Percentiles rank a stretch among this genome's conserved stretches.
Evolutionary conservation across 2,888 invertebrate species (phyloP).

Genomic region (Eilema caniola): DNA sequence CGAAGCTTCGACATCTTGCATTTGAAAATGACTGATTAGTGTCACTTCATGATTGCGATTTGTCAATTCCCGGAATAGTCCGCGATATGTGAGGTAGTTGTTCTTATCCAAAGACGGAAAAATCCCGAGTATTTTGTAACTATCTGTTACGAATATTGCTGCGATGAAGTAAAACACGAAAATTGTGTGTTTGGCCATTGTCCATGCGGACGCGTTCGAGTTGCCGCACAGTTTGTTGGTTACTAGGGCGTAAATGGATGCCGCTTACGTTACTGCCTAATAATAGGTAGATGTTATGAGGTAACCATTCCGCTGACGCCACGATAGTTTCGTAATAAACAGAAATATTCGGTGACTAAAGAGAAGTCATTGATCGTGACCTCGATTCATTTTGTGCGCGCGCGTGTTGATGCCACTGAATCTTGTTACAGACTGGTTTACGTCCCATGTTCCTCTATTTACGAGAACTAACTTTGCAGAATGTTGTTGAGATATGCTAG

Average conservation of each 20-base stretch:
- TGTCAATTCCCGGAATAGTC: slow-evolving; percentile 82
- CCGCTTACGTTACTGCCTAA: slow-evolving; percentile 77
- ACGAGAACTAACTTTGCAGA: slow-evolving; percentile 16
- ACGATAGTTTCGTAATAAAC: slow-evolving; percentile 76
- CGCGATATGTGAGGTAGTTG: slow-evolving; percentile 83
- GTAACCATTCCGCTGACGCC: slow-evolving; percentile 79
- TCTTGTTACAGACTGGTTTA: slow-evolving; percentile 32
- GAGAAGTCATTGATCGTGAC: slow-evolving; percentile 74
- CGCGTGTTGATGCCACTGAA: slow-evolving; percentile 59
- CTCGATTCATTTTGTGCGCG: slow-evolving; percentile 62
- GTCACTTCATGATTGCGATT: slow-evolving; percentile 85
- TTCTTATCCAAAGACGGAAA: slow-evolving; percentile 84
- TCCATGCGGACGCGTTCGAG: slow-evolving; percentile 70
- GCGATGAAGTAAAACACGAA: slow-evolving; percentile 67
- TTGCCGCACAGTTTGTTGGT: slow-evolving; percentile 70
- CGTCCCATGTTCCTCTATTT: slow-evolving; percentile 24
- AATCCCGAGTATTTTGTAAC: slow-evolving; percentile 84
- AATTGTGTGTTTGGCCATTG: slow-evolving; percentile 69
- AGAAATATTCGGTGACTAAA: slow-evolving; percentile 78
- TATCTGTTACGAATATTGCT: slow-evolving; percentile 64
- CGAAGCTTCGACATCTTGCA: slow-evolving; percentile 77
- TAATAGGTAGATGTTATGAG: slow-evolving; percentile 83
- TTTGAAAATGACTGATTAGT: slow-evolving; percentile 83
- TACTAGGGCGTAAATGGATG: slow-evolving; percentile 78
- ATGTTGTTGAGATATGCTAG: slow-evolving; percentile 3